phyloP scores from a whole-genome alignment of 2,113 vertebrate species.

The Sebastes fasciatus region DNA sequence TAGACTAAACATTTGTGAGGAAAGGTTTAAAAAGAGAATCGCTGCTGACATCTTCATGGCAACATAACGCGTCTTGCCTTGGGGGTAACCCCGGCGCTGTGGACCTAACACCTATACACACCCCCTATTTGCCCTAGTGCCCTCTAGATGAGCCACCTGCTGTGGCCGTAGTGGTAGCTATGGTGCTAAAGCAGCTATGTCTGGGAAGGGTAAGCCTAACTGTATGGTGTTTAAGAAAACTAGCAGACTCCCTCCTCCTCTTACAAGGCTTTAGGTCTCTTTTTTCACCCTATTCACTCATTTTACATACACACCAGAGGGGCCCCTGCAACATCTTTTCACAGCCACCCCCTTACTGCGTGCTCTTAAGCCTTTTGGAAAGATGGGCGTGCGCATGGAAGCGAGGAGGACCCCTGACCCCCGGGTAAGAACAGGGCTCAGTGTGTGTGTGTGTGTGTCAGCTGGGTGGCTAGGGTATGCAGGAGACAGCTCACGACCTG shows the following conservation, averaged over 20 bases:
- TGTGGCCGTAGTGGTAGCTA: slow-evolving; percentile 16
- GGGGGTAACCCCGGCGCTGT: neutral
- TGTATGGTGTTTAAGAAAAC: slow-evolving; percentile 35
- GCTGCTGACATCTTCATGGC: neutral
- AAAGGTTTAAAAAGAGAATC: neutral
- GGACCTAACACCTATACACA: slow-evolving; percentile 6
- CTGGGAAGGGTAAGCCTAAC: slow-evolving; percentile 16
- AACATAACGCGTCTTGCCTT: neutral
- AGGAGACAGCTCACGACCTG: slow-evolving; percentile 46
- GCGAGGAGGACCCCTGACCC: slow-evolving; percentile 56
- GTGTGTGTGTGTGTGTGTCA: slow-evolving; percentile 48
- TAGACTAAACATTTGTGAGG: neutral
- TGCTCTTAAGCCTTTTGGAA: slow-evolving; percentile 33
- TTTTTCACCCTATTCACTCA: slow-evolving; percentile 36
- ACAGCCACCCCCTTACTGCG: slow-evolving; percentile 35
- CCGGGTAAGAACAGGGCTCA: slow-evolving; percentile 26
- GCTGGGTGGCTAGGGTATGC: slow-evolving; percentile 55
- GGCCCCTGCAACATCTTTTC: slow-evolving; percentile 41
- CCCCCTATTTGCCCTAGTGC: slow-evolving; percentile 9
- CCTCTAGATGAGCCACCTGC: slow-evolving; percentile 23
- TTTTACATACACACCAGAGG: slow-evolving; percentile 34
- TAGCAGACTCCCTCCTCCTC: slow-evolving; percentile 28
- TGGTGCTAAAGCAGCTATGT: slow-evolving; percentile 19
- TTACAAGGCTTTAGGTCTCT: slow-evolving; percentile 17
- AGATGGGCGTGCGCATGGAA: slow-evolving; percentile 8